Conservation (phyloP, 92 coral and sea anemone species). For the Siderastrea radians region DNA sequence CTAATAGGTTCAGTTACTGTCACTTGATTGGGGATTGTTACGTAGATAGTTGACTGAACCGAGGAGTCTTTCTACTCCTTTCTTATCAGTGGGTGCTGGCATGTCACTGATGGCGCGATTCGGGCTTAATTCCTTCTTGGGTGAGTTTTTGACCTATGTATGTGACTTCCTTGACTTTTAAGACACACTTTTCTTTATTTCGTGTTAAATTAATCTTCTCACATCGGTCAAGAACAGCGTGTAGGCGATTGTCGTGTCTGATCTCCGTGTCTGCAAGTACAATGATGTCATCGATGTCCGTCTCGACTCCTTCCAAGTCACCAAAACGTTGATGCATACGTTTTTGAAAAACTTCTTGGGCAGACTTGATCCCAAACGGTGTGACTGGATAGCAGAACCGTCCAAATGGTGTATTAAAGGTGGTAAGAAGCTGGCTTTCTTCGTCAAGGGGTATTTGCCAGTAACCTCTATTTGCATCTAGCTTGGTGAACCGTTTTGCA, state of each 20-base stretch:
- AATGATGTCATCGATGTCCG: constrained; percentile 47
- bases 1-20: constrained; percentile 41
- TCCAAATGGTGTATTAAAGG: constrained; percentile 44
- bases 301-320: constrained; percentile 59
- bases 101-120: background rate
- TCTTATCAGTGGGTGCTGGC: constrained; percentile 55
- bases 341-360: constrained; percentile 54
- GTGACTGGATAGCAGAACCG: constrained; percentile 49
- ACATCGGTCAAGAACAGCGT: constrained; percentile 50
- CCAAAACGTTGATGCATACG: constrained; percentile 42
- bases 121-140: background rate
- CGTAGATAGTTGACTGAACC: constrained; percentile 54
- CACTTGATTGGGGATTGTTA: constrained; percentile 38
- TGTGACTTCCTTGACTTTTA: constrained; percentile 56
- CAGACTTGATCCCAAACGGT: constrained; percentile 51
- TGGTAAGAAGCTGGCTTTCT: constrained; percentile 48
- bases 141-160: constrained; percentile 57
- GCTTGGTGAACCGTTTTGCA: constrained; percentile 49
- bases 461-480: constrained; percentile 56
- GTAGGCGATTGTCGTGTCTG: constrained; percentile 57
- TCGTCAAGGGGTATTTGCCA: constrained; percentile 45
- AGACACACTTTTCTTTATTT: constrained; percentile 48
- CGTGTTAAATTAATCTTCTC: background rate
- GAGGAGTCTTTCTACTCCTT: constrained; percentile 48
- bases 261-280: constrained; percentile 37